Conservation (phyloP, 1,140 invertebrate species). For the Saccostrea cuccullata region DNA sequence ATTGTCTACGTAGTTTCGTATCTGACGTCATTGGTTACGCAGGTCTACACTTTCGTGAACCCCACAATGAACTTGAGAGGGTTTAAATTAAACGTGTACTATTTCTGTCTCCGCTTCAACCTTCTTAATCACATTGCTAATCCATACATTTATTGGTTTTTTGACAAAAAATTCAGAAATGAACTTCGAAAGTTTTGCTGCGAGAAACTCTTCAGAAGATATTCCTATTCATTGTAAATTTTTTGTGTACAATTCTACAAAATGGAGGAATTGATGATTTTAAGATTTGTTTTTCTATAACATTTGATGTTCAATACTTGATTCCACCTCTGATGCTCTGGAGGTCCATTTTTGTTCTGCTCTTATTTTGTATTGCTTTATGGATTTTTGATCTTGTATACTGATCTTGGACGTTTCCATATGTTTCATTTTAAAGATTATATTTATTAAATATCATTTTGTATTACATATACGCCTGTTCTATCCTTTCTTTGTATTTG, state of each 20-base stretch:
- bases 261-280: background rate
- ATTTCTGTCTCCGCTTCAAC: background rate
- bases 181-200: background rate
- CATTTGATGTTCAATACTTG: too few species aligned
- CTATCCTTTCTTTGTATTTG: too few species aligned
- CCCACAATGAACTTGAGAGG: background rate
- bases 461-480: too few species aligned
- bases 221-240: background rate
- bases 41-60: background rate
- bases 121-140: background rate
- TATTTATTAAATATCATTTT: too few species aligned
- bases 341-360: too few species aligned
- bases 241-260: too few species aligned
- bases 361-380: too few species aligned
- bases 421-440: too few species aligned
- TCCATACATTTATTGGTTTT: conserved; percentile 4
- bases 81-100: background rate
- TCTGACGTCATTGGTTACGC: conserved; percentile 13
- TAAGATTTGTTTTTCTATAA: background rate
- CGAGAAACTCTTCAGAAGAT: background rate
- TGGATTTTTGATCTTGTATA: too few species aligned
- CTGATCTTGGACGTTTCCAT: too few species aligned
- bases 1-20: conserved; percentile 28
- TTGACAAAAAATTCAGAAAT: conserved; percentile 5
- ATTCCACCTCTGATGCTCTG: too few species aligned